Conservation (phyloP, 2,888 invertebrate species). For the Pasiphila rectangulata region DNA sequence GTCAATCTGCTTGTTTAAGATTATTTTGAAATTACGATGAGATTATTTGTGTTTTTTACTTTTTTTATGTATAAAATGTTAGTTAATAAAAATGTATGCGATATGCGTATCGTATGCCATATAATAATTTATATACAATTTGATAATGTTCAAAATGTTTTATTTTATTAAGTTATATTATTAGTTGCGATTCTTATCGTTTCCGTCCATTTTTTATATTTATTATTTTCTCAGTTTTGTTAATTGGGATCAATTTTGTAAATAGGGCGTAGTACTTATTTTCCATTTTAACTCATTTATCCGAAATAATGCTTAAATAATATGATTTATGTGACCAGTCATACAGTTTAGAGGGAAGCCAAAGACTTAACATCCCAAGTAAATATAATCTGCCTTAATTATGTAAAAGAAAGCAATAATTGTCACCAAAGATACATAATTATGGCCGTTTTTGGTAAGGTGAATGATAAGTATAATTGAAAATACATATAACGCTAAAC, state of each 20-base stretch:
- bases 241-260: slow-evolving; percentile 46
- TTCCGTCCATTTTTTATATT: slow-evolving; percentile 73
- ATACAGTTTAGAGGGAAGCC: slow-evolving; percentile 79
- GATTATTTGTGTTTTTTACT: slow-evolving; percentile 72
- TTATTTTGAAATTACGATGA: slow-evolving; percentile 75
- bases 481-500: neutral
- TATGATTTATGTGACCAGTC: slow-evolving; percentile 55
- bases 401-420: slow-evolving; percentile 56
- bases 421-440: slow-evolving; percentile 59
- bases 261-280: slow-evolving; percentile 47
- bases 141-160: slow-evolving; percentile 59
- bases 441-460: slow-evolving; percentile 47
- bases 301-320: slow-evolving; percentile 30
- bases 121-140: slow-evolving; percentile 46
- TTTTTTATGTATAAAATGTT: slow-evolving; percentile 65
- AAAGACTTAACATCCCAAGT: slow-evolving; percentile 61
- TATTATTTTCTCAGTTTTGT: slow-evolving; percentile 47
- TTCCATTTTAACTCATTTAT: slow-evolving; percentile 21
- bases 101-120: slow-evolving; percentile 44
- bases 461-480: slow-evolving; percentile 8
- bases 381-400: slow-evolving; percentile 38
- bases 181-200: slow-evolving; percentile 70
- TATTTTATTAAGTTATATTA: slow-evolving; percentile 38
- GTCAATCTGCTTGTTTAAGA: slow-evolving; percentile 53
- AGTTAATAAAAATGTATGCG: slow-evolving; percentile 45